Conservation (phyloP, 2,888 invertebrate species). For the Drosophila longiperda region DNA sequence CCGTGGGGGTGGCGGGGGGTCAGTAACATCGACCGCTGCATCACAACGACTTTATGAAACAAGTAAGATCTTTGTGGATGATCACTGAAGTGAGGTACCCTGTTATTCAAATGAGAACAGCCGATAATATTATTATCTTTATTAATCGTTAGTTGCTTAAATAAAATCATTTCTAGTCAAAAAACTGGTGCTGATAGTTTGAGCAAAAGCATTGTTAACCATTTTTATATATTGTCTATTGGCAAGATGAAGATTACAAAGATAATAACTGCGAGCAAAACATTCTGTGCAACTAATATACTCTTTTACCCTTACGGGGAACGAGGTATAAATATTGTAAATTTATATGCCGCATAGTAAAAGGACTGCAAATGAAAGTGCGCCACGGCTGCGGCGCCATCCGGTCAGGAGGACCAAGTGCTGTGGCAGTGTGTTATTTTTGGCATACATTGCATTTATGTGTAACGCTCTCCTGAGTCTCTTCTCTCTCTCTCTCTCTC, state of each 20-base stretch:
- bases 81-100: not conserved
- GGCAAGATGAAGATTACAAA: not conserved
- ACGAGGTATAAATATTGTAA: slow-evolving; percentile 39
- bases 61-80: not conserved
- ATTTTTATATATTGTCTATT: not conserved
- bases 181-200: not conserved
- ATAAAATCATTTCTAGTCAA: not conserved
- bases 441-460: slow-evolving; percentile 52
- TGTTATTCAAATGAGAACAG: not conserved
- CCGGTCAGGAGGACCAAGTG: not conserved
- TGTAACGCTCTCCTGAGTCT: slow-evolving; percentile 14
- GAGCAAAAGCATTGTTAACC: not conserved
- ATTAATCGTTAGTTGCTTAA: not conserved
- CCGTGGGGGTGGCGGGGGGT: not conserved
- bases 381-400: slow-evolving; percentile 9
- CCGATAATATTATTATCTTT: not conserved
- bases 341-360: slow-evolving; percentile 51
- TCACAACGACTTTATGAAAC: slow-evolving; percentile 24
- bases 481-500: not conserved
- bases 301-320: slow-evolving; percentile 4
- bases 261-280: not conserved
- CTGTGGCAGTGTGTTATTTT: slow-evolving; percentile 2
- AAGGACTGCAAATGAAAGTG: slow-evolving; percentile 33
- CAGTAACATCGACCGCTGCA: slow-evolving; percentile 14
- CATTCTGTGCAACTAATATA: not conserved